These are phyloP conservation scores for Caloenas nicobarica DNA, from an alignment of 2,113 vertebrate genomes.

Conservation along the genomic window DNA sequence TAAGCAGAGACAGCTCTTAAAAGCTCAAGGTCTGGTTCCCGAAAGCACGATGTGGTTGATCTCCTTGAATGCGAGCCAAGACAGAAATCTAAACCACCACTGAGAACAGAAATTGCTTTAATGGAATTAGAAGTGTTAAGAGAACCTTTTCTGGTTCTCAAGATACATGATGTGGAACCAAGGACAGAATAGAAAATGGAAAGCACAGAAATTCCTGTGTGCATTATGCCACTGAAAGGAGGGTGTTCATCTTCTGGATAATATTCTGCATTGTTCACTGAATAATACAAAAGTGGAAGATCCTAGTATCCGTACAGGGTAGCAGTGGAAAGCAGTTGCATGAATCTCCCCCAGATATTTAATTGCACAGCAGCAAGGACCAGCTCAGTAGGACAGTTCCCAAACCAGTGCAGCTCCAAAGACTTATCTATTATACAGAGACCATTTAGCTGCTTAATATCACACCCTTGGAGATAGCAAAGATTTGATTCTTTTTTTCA, in stretches of 20 bases:
- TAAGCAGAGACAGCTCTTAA: background rate
- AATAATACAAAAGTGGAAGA: background rate
- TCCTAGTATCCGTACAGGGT: background rate
- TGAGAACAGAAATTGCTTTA: background rate
- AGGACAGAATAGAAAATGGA: background rate
- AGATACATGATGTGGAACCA: background rate
- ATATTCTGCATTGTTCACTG: background rate
- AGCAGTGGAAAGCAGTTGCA: background rate
- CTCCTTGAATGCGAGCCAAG: background rate
- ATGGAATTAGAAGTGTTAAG: background rate
- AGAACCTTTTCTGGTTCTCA: background rate
- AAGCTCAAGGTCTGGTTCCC: background rate
- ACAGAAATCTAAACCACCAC: background rate
- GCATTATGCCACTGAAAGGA: fast-evolving
- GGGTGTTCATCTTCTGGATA: background rate
- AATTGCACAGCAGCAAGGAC: background rate
- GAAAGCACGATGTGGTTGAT: background rate
- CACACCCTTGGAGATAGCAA: background rate
- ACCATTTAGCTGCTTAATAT: background rate
- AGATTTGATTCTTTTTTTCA: background rate
- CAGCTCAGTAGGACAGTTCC: background rate
- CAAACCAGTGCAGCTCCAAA: background rate
- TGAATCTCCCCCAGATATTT: background rate
- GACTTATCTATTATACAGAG: background rate
- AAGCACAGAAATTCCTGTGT: background rate